Conservation (phyloP, 2,113 vertebrate genomes). For the rat (Rattus norvegicus) region GRCr8 NC_086027.1:76737001-76737500, state of each 20-base stretch:
- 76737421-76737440: constrained; percentile 37
- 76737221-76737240: not conserved
- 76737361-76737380: not conserved
- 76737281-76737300: not conserved
- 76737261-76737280: not conserved
- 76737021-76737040: not conserved
- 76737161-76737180: not conserved
- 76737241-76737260: not conserved
- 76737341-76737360: not conserved
- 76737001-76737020: not conserved
- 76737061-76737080: not conserved
- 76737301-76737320: not conserved
- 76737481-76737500: constrained; percentile 64
- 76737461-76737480: constrained; percentile 43
- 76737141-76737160: not conserved
- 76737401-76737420: constrained; percentile 29
- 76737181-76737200: not conserved
- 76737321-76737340: not conserved
- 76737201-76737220: too few species aligned
- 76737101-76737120: not conserved
- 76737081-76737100: not conserved
- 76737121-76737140: not conserved
- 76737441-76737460: not conserved
- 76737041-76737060: not conserved
- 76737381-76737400: not conserved